Evolutionary conservation across 1,140 invertebrate genomes (phyloP), one percentile per base, ranked within the genome.

Genomic region (Triops longicaudatus): DNA sequence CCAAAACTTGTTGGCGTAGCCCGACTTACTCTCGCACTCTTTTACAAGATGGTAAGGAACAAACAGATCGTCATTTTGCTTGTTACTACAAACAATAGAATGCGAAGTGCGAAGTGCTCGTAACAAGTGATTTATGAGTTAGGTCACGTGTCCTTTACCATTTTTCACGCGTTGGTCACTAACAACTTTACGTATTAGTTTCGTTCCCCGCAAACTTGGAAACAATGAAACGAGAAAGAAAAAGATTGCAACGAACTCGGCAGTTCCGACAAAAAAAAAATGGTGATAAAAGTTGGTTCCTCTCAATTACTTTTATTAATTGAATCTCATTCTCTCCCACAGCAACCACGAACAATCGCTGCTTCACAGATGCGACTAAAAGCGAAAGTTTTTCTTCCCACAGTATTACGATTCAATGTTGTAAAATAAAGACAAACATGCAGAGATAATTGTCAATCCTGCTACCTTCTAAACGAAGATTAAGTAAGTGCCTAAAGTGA

Each of bases 151-250:
- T 0, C 94, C 95, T 9, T 88, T 85, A 0, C 94, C 95, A 0
- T 87, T 88, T 12, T 88, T 86, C 0, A 97, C 91, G 85, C 98
- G 96, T 7, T 95, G 87, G n/a, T n/a, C n/a, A 83, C 98, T 96
- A 3, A 98, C 85, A 0, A 93, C 92, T 84, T 98, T 98, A 96
- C 1, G 94, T 93, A 80, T 96, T 98, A 81, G 97, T 83, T 85
- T 97, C 91, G 4, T 94, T 95, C 1, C 93, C 95, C 0, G 91
- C 89, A 86, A 92, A 96, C 91, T 91, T 93, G 77, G 26, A 76
- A 78, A 31, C 14, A 42, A 73, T 26, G 31, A 22, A 72, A 22
- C 63, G 73, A 28, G 73, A 27, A 76, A 76, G 14, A 22, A 73
- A 76, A 50, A 76, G 71, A 73, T 41, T 14, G 7, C 50, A n/a